A percentile compares a stretch with the other conserved stretches of the same genome.
These are phyloP conservation scores for Bellardia pandia DNA, from an alignment of 2,888 invertebrate species.

Conservation along the genomic window DNA sequence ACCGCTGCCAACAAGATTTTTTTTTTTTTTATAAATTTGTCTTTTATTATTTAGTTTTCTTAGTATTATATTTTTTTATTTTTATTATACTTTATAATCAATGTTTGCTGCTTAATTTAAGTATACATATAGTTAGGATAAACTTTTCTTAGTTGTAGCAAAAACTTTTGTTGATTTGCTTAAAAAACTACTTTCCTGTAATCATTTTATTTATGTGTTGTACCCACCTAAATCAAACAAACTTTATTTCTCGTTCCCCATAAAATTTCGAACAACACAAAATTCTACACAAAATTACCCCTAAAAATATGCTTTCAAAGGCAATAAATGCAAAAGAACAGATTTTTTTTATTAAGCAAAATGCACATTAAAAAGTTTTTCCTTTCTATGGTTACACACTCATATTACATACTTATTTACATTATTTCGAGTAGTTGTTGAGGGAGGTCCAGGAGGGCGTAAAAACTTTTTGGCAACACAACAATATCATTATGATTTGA, in stretches of 20 bases:
- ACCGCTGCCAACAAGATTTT: conserved; percentile 79
- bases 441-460: not conserved
- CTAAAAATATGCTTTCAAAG: conserved; percentile 64
- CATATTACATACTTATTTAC: conserved; percentile 39
- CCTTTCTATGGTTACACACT: conserved; percentile 27
- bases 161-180: conserved; percentile 56
- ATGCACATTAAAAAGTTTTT: conserved; percentile 71
- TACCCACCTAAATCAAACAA: conserved; percentile 61
- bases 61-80: not conserved
- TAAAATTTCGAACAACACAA: not conserved
- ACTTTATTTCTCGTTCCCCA: conserved; percentile 28
- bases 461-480: conserved; percentile 73
- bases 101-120: conserved; percentile 47
- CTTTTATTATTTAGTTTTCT: not conserved
- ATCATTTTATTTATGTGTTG: conserved; percentile 69
- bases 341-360: conserved; percentile 47
- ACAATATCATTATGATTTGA: conserved; percentile 73
- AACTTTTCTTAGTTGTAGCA: conserved; percentile 35
- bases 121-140: not conserved
- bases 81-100: conserved; percentile 26
- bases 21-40: conserved; percentile 20
- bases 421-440: not conserved
- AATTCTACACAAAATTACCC: conserved; percentile 47
- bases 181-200: conserved; percentile 55
- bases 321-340: conserved; percentile 48